Evolutionary conservation across 2,888 invertebrate genomes (phyloP), one percentile per base, ranked within the genome.

Genomic region (Panorpa germanica): DNA sequence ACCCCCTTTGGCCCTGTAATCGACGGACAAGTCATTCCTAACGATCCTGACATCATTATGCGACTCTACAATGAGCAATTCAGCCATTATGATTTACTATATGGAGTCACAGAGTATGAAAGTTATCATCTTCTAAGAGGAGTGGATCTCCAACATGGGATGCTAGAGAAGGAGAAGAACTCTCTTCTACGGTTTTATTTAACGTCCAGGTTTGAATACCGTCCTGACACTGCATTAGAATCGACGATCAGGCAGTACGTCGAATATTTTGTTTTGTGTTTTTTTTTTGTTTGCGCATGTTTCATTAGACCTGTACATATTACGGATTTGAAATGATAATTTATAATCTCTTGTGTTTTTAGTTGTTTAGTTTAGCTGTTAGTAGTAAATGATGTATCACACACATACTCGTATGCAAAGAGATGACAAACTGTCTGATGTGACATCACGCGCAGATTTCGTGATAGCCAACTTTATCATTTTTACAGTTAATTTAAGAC

Each of bases 1-100:
- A 81, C 83, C n/a, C 72, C 77, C 5, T 74, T 83, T 43, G 90
- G 86, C 2, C 91, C 91, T 4, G 70, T 81, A 18, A 73, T 90
- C 16, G 90, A 91, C 44, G 78, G 80, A 16, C 70, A 75, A 29
- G 77, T 86, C 37, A 73, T 88, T 39, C 81, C 81, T 2, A 77
- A 73, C 49, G 75, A 80, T 44, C 86, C 85, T 2, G 59, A 65
- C 25, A 68, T 67, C 45, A 65, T 73, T 29, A 82, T 85, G 78
- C 68, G 70, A 34, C 67, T 69, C 14, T 71, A 70, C 48, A 65
- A 67, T 11, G 70, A 75, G 47, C 60, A 75, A 32, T 68, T 82
- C 45, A 71, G 70, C 60, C 75, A 82, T 43, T 85, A 80, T 50
- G 86, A 88, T 50, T 58, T 90, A 39, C 62, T 90, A 51, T 80